Evolutionary conservation across 2,888 invertebrate genomes (phyloP), one percentile per base, ranked within the genome.

Genomic region (Spisula solida): DNA sequence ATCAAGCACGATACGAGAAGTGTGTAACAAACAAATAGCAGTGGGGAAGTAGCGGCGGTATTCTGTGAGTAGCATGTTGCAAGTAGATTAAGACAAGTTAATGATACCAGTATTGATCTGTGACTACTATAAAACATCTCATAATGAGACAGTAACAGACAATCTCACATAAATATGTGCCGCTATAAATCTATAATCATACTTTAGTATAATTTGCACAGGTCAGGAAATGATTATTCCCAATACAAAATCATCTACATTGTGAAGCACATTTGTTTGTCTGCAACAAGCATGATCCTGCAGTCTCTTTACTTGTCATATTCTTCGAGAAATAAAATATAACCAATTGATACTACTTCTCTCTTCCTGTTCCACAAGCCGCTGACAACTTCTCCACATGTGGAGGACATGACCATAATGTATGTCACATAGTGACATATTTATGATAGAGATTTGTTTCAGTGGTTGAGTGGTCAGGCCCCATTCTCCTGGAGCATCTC

Each of bases 111-210:
- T 75, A 75, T 75, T 75, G 75, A 75, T 75, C 34, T 31, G 25
- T 18, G 31, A 16, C 31, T 16, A 75, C 31, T 14, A 70, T 29
- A 31, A 6, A 31, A 70, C 70, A 70, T 75, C 14, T 75, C 34
- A 16, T 75, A 14, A 31, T 34, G 75, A 75, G 75, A 34, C 34
- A 75, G 18, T 18, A 18, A 31, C 31, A 31, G 34, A 18, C 29
- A 75, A 75, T 31, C n/a, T 75, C 75, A 12, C 75, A 75, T 75
- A 75, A 75, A 75, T 66, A 66, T 66, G 16, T 75, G n/a, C 8
- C 6, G 31, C 75, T 34, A 75, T 75, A 2, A 25, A 70, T 70
- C n/a, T 29, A 70, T 31, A 31, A 34, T 8, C 0, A 75, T 75
- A 34, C 34, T 34, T 25, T 66, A 75, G 34, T 14, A 75, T 34